These are phyloP conservation scores for Paradisaea rubra DNA, from an alignment of 2,113 vertebrate genomes.

Conservation along the genomic window DNA sequence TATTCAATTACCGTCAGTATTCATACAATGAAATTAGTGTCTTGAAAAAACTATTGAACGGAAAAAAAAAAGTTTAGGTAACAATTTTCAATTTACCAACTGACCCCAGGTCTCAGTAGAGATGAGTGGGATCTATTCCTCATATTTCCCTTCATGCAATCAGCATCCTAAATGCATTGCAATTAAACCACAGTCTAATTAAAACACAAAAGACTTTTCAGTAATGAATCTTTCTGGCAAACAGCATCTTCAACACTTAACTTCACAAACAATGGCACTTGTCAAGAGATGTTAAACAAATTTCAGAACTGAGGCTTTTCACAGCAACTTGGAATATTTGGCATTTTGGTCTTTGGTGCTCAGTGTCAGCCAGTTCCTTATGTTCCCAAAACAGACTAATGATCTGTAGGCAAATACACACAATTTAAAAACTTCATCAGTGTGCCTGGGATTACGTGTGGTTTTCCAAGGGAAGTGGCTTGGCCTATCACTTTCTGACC, in stretches of 20 bases:
- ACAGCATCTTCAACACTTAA: not conserved
- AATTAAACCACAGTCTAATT: slow-evolving; percentile 17
- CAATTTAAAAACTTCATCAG: not conserved
- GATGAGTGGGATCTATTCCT: not conserved
- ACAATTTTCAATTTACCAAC: not conserved
- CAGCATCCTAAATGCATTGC: not conserved
- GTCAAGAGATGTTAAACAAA: not conserved
- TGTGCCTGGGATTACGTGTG: not conserved
- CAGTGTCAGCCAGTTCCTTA: not conserved
- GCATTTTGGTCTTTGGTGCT: not conserved
- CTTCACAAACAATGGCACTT: not conserved
- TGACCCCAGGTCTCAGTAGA: not conserved
- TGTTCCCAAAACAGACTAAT: not conserved
- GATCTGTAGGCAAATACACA: not conserved
- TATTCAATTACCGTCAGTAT: not conserved
- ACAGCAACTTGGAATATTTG: not conserved
- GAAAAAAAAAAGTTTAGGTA: not conserved
- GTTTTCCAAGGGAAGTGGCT: not conserved
- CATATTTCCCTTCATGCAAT: not conserved
- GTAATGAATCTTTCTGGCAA: not conserved
- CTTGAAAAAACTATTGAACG: not conserved
- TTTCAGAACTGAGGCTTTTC: not conserved
- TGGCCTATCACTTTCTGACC: not conserved
- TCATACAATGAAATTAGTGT: not conserved
- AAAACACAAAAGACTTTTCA: slow-evolving; percentile 25